Base-by-base conservation (phyloP, 2,113 vertebrate species). In the Sapayoa aenigma region DNA sequence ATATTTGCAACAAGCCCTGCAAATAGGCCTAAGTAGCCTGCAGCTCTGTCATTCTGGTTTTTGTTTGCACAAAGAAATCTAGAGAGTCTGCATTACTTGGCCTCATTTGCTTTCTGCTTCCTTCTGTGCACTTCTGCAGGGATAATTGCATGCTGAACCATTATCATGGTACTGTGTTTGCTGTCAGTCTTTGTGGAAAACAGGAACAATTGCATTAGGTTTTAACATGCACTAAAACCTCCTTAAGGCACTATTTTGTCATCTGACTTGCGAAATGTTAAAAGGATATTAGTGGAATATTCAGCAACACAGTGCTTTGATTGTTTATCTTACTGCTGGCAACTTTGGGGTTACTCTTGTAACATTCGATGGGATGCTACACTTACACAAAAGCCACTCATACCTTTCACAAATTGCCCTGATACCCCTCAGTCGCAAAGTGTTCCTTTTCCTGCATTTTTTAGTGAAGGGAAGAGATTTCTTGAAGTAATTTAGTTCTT, bases 11-110 rank as follows among this genome's bases (percentile, higher is more conserved):
- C 39, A 88, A 84, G 82, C 65, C 68, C 90, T 94, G 58, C 69
- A 90, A 93, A 82, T 27, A 90, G 84, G 95, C 79, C 84, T 86
- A 41, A 63, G 18, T 69, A 87, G 93, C 97, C 95, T 95, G 89
- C 84, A 95, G 95, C 87, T 94, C 89, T 97, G 96, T 97, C 93
- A 82, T 88, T 96, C 92, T 96, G 68, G 58, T 88, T 97, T 96
- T 95, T 86, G 76, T 94, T 91, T 96, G 87, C 89, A 94, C 92
- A 82, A 78, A 71, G 88, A 76, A 86, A 73, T 95, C 80, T 63
- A 41, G 88, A 88, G 78, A 80, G 85, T 81, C 73, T 94, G 74
- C 63, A 52, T 87, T 82, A 74, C 72, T 59, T 95, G 92, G 62
- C 95, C 95, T 96, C 73, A 58, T 96, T 96, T 97, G 74, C 76